Evolutionary conservation across 2,113 vertebrate species (phyloP).

Genomic region (Hipposideros armiger): DNA sequence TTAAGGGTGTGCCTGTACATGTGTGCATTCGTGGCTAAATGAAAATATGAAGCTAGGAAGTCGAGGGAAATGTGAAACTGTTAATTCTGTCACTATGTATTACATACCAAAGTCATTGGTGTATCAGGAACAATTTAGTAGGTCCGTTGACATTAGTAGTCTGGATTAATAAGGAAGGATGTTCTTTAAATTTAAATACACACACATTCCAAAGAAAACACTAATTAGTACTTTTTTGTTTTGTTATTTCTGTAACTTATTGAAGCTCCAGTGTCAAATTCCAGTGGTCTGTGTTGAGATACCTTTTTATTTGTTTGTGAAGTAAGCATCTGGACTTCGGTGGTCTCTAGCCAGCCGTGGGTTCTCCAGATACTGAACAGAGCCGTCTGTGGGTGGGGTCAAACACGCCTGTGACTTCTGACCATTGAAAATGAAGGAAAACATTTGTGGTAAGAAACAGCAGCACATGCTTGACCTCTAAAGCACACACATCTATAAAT

Average conservation of each 20-base stretch:
- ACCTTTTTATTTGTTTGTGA: conserved; percentile 76
- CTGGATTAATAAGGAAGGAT: conserved; percentile 50
- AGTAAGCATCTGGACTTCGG: conserved; percentile 81
- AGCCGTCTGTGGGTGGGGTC: conserved; percentile 82
- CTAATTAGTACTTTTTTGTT: conserved; percentile 44
- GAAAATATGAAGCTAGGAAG: conserved; percentile 26
- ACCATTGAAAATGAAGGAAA: conserved; percentile 86
- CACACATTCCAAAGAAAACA: conserved; percentile 41
- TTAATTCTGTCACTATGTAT: conserved; percentile 26
- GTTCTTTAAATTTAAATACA: conserved; percentile 50
- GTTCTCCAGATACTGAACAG: conserved; percentile 81
- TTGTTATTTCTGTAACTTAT: conserved; percentile 49
- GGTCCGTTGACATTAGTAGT: not conserved
- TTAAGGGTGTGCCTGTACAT: not conserved
- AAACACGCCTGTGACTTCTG: conserved; percentile 82
- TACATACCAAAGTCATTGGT: conserved; percentile 38
- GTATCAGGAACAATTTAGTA: conserved; percentile 52
- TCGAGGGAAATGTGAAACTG: not conserved
- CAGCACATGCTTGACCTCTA: conserved; percentile 84
- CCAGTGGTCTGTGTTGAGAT: conserved; percentile 32
- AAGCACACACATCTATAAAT: conserved; percentile 87
- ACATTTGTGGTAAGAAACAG: conserved; percentile 87
- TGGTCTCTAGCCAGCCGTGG: conserved; percentile 74
- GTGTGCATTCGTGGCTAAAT: not conserved
- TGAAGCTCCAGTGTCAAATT: conserved; percentile 56